These are phyloP conservation scores for Orchesellides sinensis DNA, from an alignment of 2,888 invertebrate species.

Conservation along the genomic window DNA sequence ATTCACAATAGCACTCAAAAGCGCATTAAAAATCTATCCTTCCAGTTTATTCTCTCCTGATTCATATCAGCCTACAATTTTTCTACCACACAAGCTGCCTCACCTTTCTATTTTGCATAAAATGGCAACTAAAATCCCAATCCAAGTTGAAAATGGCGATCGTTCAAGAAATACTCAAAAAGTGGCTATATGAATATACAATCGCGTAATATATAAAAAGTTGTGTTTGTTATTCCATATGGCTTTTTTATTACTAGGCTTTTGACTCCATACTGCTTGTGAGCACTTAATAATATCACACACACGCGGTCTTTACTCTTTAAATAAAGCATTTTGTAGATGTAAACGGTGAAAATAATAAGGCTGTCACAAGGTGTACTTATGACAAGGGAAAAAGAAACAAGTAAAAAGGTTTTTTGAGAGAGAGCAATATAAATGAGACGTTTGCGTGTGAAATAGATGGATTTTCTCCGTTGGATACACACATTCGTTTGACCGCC, in stretches of 20 bases:
- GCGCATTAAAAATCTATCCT: background rate
- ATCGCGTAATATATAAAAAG: background rate
- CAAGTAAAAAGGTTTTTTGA: too few species aligned
- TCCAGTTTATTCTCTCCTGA: background rate
- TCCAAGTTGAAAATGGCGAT: background rate
- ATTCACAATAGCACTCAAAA: background rate
- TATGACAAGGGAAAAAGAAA: background rate
- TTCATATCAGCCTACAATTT: background rate
- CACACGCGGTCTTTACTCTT: too few species aligned
- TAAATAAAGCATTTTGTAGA: background rate
- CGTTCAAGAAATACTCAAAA: background rate
- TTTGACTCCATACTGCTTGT: background rate
- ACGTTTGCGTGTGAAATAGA: conserved; percentile 73
- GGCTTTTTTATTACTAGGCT: background rate
- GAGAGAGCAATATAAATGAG: conserved; percentile 68
- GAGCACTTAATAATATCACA: too few species aligned
- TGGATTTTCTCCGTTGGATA: too few species aligned
- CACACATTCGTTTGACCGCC: too few species aligned
- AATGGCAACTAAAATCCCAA: background rate
- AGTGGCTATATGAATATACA: background rate
- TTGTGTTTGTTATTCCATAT: too few species aligned
- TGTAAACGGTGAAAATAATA: background rate
- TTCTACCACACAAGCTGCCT: background rate
- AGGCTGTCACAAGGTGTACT: background rate
- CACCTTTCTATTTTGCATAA: conserved; percentile 4